Conservation (phyloP, 2,888 invertebrate species). For the Perizoma affinitatum region DNA sequence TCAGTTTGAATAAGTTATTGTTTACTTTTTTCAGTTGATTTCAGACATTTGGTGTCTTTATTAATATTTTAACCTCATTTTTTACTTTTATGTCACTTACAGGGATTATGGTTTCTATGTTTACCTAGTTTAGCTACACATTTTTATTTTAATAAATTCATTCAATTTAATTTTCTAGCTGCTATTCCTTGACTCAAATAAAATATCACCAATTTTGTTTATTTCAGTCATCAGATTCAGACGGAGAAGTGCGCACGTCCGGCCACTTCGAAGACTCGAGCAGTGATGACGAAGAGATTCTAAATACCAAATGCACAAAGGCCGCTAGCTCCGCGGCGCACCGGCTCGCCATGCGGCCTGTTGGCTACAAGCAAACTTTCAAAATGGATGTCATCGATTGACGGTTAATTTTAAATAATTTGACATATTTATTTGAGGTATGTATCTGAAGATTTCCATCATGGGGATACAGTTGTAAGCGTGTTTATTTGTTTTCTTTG, state of each 20-base stretch:
- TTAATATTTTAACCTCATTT: not conserved
- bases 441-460: no score
- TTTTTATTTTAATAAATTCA: no score
- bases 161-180: no score
- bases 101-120: not conserved
- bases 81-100: not conserved
- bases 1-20: slow-evolving; percentile 12
- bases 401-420: slow-evolving; percentile 44
- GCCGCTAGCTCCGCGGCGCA: slow-evolving; percentile 50
- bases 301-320: slow-evolving; percentile 61
- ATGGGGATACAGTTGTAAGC: no score
- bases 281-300: slow-evolving; percentile 75
- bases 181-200: no score
- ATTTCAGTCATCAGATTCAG: slow-evolving; percentile 70
- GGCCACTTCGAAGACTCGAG: slow-evolving; percentile 70
- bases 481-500: not conserved
- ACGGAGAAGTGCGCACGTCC: slow-evolving; percentile 63
- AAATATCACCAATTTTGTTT: slow-evolving; percentile 11
- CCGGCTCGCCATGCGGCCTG: slow-evolving; percentile 73
- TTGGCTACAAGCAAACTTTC: slow-evolving; percentile 67
- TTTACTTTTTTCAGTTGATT: slow-evolving; percentile 14
- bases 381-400: slow-evolving; percentile 75
- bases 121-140: not conserved
- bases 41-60: slow-evolving; percentile 14
- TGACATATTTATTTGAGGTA: not conserved